These are phyloP conservation scores for Eulithis testata DNA, from an alignment of 2,888 invertebrate species.

Conservation along the genomic window DNA sequence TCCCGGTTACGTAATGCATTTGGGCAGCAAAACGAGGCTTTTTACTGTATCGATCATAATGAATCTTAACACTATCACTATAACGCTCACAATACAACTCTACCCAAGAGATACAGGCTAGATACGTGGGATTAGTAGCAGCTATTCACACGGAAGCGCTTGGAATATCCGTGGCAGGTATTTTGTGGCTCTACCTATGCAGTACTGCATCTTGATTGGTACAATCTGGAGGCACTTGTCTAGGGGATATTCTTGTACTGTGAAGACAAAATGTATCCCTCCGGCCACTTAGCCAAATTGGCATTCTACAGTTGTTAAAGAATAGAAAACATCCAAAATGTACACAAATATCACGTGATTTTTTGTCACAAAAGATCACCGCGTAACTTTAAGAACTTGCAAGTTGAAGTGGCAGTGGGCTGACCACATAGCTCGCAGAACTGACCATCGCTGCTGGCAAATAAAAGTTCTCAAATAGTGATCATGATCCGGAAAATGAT, in stretches of 20 bases:
- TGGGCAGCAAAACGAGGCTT: background rate
- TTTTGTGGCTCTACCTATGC: slow-evolving; percentile 5
- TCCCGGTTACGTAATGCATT: too few relatives aligned
- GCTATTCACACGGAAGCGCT: slow-evolving; percentile 13
- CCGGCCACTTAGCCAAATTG: too few relatives aligned
- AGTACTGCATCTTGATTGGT: slow-evolving; percentile 1
- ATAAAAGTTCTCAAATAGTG: too few relatives aligned
- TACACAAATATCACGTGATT: too few relatives aligned
- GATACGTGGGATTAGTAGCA: slow-evolving; percentile 13
- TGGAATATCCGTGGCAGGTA: slow-evolving; percentile 11
- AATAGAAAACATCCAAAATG: too few relatives aligned
- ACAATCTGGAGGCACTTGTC: background rate
- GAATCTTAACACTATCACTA: background rate
- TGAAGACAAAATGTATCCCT: background rate
- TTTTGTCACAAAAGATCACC: too few relatives aligned
- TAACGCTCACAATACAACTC: background rate
- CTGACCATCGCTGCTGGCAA: too few relatives aligned
- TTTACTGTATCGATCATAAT: background rate
- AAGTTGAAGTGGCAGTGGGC: too few relatives aligned
- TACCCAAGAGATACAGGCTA: background rate
- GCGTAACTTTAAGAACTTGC: too few relatives aligned
- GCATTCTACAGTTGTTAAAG: too few relatives aligned
- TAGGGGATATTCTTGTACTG: background rate
- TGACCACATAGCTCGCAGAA: too few relatives aligned
- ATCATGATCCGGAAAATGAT: too few relatives aligned